These are phyloP conservation scores for Takifugu bimaculatus DNA, from an alignment of 2,113 vertebrate species.

Conservation along the genomic window DNA sequence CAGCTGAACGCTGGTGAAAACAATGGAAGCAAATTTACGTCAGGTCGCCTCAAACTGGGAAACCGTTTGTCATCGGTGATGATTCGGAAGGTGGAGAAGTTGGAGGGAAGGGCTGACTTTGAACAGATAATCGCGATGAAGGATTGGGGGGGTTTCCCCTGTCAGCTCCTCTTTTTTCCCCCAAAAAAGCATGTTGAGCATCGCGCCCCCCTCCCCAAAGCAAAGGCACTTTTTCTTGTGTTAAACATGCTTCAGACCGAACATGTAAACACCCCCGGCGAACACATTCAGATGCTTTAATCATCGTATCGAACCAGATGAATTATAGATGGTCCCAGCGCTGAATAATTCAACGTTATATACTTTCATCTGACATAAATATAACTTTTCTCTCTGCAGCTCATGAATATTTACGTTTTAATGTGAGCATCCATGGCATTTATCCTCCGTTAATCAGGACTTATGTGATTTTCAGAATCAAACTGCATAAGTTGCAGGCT, in stretches of 20 bases:
- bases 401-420: conserved; percentile 75
- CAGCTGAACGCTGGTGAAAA: conserved; percentile 7
- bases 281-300: conserved; percentile 73
- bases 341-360: conserved; percentile 75
- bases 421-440: conserved; percentile 72
- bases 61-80: conserved; percentile 49
- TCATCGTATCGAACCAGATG: conserved; percentile 74
- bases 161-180: conserved; percentile 65
- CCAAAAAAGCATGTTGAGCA: conserved; percentile 26
- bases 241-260: conserved; percentile 69
- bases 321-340: conserved; percentile 70
- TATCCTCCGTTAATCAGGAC: conserved; percentile 74
- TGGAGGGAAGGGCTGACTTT: conserved; percentile 10
- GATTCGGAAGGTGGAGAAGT: conserved; percentile 42
- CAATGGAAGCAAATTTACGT: conserved; percentile 8
- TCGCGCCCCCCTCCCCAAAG: conserved; percentile 33
- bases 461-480: conserved; percentile 74
- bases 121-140: conserved; percentile 29
- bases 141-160: conserved; percentile 40
- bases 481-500: conserved; percentile 63
- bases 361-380: conserved; percentile 79
- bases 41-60: conserved; percentile 48
- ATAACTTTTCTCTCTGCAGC: conserved; percentile 62
- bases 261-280: conserved; percentile 70
- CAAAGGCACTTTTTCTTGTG: conserved; percentile 66